These are phyloP conservation scores for Xenotilapia caudafasciata DNA, from an alignment of 2,113 vertebrate species.

Conservation along the genomic window DNA sequence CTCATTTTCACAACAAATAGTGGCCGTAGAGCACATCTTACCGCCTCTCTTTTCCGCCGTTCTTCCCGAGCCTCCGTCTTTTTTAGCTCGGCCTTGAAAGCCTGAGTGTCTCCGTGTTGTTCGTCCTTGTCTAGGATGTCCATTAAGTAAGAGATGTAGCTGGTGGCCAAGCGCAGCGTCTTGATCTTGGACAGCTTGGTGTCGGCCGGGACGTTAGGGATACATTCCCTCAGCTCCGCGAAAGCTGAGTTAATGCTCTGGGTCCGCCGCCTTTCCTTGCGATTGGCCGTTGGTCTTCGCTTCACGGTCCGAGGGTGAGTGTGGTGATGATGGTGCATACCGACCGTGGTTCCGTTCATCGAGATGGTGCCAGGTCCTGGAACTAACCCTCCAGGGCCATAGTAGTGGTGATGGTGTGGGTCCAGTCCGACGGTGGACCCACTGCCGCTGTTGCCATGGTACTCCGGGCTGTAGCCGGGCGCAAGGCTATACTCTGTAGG, in stretches of 20 bases:
- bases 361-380: constrained; percentile 72
- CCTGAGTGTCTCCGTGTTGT: constrained; percentile 92
- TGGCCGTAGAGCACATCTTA: constrained; percentile 56
- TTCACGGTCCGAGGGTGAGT: constrained; percentile 76
- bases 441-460: constrained; percentile 62
- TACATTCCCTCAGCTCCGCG: constrained; percentile 92
- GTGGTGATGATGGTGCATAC: constrained; percentile 50
- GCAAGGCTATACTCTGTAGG: constrained; percentile 92
- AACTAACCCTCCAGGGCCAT: constrained; percentile 74
- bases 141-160: constrained; percentile 99
- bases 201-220: constrained; percentile 96
- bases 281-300: constrained; percentile 93
- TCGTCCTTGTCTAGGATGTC: constrained; percentile 98
- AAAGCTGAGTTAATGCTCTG: constrained; percentile 99
- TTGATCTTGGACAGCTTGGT: constrained; percentile 98
- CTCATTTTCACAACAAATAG: neutral
- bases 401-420: constrained; percentile 76
- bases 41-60: constrained; percentile 92
- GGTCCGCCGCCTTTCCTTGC: constrained; percentile 96
- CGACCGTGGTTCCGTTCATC: constrained; percentile 75
- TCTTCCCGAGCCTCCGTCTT: constrained; percentile 94
- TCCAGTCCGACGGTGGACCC: constrained; percentile 39
- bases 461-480: constrained; percentile 90
- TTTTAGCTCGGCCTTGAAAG: constrained; percentile 97
- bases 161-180: constrained; percentile 93